Base-by-base conservation (phyloP, 2,113 vertebrate species). In the Stomatorhinus ivindoensis region DNA sequence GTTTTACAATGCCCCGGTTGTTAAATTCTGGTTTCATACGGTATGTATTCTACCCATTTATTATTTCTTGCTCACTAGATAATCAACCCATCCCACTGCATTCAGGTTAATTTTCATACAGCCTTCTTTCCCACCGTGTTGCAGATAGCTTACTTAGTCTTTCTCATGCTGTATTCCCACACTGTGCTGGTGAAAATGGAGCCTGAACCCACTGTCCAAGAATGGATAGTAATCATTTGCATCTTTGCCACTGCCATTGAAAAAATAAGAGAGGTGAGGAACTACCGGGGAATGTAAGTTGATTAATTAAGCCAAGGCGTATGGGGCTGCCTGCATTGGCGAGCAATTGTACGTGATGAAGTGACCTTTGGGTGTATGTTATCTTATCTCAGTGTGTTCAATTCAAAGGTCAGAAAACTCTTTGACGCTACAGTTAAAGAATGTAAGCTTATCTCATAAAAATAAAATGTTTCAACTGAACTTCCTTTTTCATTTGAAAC, bases 11-110 rank as follows among this genome's bases (percentile, higher is more conserved):
- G 97, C 98, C 82, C 98, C 98, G 4, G 98, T 99, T 91, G 98
- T 99, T 93, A 99, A 99, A 93, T 99, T 99, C 94, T 99, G 98
- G 97, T 98, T 98, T 95, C 97, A 99, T 91, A 98, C 97, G 91
- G 98, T 99, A 94, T 86, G 98, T 97, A 21, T 82, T 1, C 50
- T 5, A 8, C 53, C 88, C 8, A 42, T 39, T 21, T 42, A 8
- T 24, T 15, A 10, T 39, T 11, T 47, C 24, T 27, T 21, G 1
- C 51, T 55, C 19, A 58, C 31, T 3, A 87, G 31, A 65, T 65
- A 7, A 44, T 58, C 21, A 24, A n/a, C 10, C 42, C 10, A 9
- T 35, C 1, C 87, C 3, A 0, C 31, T 39, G 13, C 7, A 9
- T 65, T 24, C 27, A 3, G 55, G 24, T 7, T 44, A 39, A n/a